Evolutionary conservation across 1,140 invertebrate genomes (phyloP).

Genomic region (Drosophila parvula): DNA sequence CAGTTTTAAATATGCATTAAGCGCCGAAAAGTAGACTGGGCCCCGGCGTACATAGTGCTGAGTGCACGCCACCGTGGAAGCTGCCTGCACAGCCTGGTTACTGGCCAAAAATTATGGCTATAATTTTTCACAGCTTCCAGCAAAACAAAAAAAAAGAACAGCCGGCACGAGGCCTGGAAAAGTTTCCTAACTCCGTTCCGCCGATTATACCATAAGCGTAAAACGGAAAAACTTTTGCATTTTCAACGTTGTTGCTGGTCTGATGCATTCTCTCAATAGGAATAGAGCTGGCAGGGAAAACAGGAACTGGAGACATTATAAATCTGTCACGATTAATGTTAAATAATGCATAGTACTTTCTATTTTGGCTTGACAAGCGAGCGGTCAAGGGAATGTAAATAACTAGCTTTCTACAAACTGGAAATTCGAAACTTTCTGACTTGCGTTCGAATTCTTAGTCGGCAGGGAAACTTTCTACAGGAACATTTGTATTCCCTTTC

Average conservation of each 20-base stretch:
- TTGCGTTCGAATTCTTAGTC: not conserved
- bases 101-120: conserved; percentile 77
- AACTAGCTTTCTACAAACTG: conserved; percentile 11
- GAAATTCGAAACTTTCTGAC: conserved; percentile 10
- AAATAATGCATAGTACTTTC: conserved; percentile 59
- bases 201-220: conserved; percentile 59
- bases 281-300: conserved; percentile 16
- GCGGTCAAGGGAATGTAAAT: conserved; percentile 10
- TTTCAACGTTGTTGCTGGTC: conserved; percentile 33
- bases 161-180: conserved; percentile 2
- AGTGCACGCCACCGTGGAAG: conserved; percentile 38
- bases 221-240: conserved; percentile 41
- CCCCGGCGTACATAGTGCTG: conserved; percentile 17
- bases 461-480: not conserved
- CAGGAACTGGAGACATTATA: conserved; percentile 54
- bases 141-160: conserved; percentile 7
- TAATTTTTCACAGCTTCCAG: conserved; percentile 70
- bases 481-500: not conserved
- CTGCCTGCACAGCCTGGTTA: conserved; percentile 61
- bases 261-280: conserved; percentile 37
- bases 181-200: conserved; percentile 33
- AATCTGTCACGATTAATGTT: conserved; percentile 62
- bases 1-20: conserved; percentile 78
- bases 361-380: conserved; percentile 15
- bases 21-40: conserved; percentile 50